These are phyloP conservation scores for Solea senegalensis DNA, from an alignment of 2,113 vertebrate species.

Conservation along the genomic window DNA sequence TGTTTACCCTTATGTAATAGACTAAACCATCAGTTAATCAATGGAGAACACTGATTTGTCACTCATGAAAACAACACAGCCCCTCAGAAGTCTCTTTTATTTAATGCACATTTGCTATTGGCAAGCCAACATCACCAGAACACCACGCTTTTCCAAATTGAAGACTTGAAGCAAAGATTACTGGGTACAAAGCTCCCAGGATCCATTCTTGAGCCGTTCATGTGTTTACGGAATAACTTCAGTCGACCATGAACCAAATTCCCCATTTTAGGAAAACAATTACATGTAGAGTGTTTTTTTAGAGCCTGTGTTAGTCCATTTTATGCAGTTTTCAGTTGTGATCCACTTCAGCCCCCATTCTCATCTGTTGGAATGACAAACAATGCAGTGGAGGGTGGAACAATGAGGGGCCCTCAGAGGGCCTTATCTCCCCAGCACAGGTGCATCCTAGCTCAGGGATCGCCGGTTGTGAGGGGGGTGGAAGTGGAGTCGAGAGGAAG, in stretches of 20 bases:
- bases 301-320: slow-evolving; percentile 19
- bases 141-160: neutral
- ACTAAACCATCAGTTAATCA: slow-evolving; percentile 7
- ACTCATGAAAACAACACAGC: neutral
- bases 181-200: neutral
- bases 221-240: neutral
- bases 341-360: slow-evolving; percentile 62
- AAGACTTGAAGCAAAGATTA: neutral
- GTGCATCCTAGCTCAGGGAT: slow-evolving; percentile 82
- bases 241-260: slow-evolving; percentile 17
- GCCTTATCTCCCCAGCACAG: slow-evolving; percentile 85
- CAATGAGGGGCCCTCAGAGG: slow-evolving; percentile 80
- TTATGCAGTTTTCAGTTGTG: slow-evolving; percentile 64
- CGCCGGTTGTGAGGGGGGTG: slow-evolving; percentile 59
- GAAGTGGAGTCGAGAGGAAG: slow-evolving; percentile 56
- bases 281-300: slow-evolving; percentile 21
- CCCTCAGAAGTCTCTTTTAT: neutral
- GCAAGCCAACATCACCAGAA: slow-evolving; percentile 20
- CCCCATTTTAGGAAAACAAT: slow-evolving; percentile 24
- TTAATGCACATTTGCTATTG: slow-evolving; percentile 4
- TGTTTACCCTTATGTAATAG: neutral
- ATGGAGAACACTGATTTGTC: neutral
- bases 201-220: neutral
- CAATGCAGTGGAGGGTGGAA: slow-evolving; percentile 78
- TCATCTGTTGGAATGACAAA: slow-evolving; percentile 82